Evolutionary conservation across 1,140 invertebrate genomes (phyloP), one percentile per base, ranked within the genome.

Genomic region (Polyergus mexicanus): DNA sequence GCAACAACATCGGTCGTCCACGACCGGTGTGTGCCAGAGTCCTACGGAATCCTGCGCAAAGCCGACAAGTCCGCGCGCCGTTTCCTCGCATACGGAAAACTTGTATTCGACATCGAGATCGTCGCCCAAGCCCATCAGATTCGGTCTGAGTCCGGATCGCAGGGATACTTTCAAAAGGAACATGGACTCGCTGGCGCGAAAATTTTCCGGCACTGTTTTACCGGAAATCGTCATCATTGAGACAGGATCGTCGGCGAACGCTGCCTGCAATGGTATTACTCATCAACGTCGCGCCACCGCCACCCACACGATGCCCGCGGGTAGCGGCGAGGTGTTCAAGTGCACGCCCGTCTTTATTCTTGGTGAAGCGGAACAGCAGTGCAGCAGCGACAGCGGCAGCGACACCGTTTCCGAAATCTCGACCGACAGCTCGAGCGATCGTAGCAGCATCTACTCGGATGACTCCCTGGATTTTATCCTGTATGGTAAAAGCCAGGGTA

Each of bases 321-420:
- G 95, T 0, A 51, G 60, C n/a, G 78, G 76, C 16, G 94, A 95
- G 19, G 93, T 96, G 0, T 95, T 95, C 90, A 96, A 95, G 35
- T 96, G 95, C 76, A 95, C 95, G n/a, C 94, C 95, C 8, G 95
- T 95, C 0, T 95, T 95, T 72, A 95, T 96, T 13, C 87, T 95
- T 0, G 95, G 95, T 44, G 95, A 96, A 65, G 94, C 95, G 68
- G 93, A 95, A 38, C 95, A 95, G 19, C 95, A 95, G 47, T 95
- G 94, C 87, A 95, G 94, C 88, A 95, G 94, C 88, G 95, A 96
- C 89, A 95, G 95, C 58, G 95, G 95, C 65, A 96, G 95, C 65
- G 96, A 96, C 80, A 95, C 95, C 5, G 94, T 96, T 6, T 96
- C 95, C 19, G 96, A 96, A 86, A 96, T 96, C 86, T 96, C 96